Evolutionary conservation across 2,888 invertebrate species (phyloP), one percentile per base, ranked within the genome.

Genomic region (Pseudococcus jackbeardsleyi): DNA sequence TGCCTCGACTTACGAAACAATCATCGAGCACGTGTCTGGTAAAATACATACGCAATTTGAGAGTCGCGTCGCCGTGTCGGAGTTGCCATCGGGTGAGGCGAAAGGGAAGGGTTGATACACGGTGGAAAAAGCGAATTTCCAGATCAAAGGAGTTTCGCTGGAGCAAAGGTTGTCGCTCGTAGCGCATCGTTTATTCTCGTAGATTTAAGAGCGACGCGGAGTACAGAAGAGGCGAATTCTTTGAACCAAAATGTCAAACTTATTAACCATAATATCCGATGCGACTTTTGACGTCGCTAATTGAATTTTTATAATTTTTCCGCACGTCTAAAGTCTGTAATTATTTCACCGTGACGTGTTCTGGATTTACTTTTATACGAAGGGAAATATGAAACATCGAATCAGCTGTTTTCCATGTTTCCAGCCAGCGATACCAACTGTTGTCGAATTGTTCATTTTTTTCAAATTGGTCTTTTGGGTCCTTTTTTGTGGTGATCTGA

Each of bases 201-300:
- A 46, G 46, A 12, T 46, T 46, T 12, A 46, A 46, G 17, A 54
- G 17, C 17, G 54, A 54, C 54, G 54, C 5, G 54, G 17, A 17
- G 54, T 54, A 5, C 15, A 54, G 17, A 54, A 54, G 54, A 54
- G 54, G 17, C 17, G 15, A 54, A 54, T 54, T 54, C 54, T 54
- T 54, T 54, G 54, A 54, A 17, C 54, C 17, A 54, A 54, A 54
- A 54, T 54, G 54, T 17, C 54, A 54, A 54, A 54, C 54, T 54
- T 54, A 54, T 54, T 54, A 54, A 54, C 54, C 54, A 15, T 54
- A 54, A 54, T 54, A 54, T 54, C 54, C 54, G 54, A 54, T 54
- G 17, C 54, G 54, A 54, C 54, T 54, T 54, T 54, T 54, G 54
- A 17, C 54, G 17, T 54, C 5, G 54, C 17, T 54, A 54, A 54